phyloP scores from a whole-genome alignment of 2,888 invertebrate species.

The Myathropa florea region DNA sequence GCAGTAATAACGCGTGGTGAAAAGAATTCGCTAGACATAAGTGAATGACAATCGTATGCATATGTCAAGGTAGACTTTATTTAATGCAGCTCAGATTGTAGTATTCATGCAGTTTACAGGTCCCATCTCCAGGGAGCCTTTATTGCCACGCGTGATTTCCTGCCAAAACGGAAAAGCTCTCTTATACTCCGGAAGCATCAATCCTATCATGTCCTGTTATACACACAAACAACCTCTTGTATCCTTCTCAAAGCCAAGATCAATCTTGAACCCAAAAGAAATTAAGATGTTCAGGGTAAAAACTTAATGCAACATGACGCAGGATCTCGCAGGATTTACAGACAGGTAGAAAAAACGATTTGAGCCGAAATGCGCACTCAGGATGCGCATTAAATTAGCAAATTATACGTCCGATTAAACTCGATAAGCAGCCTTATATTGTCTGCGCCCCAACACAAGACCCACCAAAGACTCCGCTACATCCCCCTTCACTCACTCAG shows the following conservation, averaged over 20 bases:
- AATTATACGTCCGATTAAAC: conserved; percentile 66
- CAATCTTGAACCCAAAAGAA: conserved; percentile 1
- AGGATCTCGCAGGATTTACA: conserved; percentile 12
- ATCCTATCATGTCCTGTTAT: not conserved
- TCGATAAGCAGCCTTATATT: conserved; percentile 53
- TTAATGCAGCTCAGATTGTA: too few species aligned
- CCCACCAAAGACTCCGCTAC: not conserved
- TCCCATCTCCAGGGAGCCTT: too few species aligned
- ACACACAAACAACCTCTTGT: not conserved
- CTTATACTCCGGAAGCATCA: not conserved
- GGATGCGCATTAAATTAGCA: conserved; percentile 69
- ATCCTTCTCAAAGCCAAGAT: conserved; percentile 4
- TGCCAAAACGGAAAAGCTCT: too few species aligned
- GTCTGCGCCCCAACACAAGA: not conserved
- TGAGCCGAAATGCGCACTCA: conserved; percentile 53
- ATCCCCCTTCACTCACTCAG: not conserved
- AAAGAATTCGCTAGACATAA: too few species aligned
- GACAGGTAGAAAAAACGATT: conserved; percentile 16
- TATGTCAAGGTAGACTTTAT: too few species aligned
- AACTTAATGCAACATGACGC: conserved; percentile 40
- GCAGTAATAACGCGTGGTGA: too few species aligned
- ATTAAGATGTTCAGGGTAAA: conserved; percentile 47
- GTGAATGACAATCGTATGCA: too few species aligned
- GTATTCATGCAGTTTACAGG: too few species aligned
- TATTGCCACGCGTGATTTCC: too few species aligned